phyloP scores from a whole-genome alignment of 1,140 invertebrate genomes.

The Drosophila equinoxialis region DNA sequence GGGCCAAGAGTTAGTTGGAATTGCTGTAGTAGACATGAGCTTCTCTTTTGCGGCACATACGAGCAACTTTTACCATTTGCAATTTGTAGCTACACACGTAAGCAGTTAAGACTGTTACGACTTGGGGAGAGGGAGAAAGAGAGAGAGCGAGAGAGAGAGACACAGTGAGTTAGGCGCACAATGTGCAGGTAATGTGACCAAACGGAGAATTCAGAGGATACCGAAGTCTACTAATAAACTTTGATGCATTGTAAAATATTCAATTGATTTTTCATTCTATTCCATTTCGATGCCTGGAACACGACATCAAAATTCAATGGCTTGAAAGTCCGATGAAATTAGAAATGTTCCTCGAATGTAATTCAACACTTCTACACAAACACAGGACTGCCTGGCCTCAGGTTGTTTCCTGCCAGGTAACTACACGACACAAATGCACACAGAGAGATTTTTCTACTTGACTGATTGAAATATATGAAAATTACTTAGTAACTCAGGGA shows the following conservation, averaged over 20 bases:
- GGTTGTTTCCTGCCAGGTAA: not conserved
- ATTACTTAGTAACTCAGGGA: too few relatives aligned
- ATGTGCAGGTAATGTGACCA: slow-evolving; percentile 35
- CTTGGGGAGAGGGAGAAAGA: slow-evolving; percentile 1
- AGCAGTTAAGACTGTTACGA: slow-evolving; percentile 56
- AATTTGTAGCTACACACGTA: slow-evolving; percentile 65
- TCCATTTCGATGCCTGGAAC: slow-evolving; percentile 24
- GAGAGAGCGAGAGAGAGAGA: not conserved
- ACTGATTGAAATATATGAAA: too few relatives aligned
- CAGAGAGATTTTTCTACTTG: not conserved
- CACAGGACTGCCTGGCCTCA: not conserved
- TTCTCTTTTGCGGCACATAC: slow-evolving; percentile 37
- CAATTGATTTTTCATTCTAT: slow-evolving; percentile 34
- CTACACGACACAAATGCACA: not conserved
- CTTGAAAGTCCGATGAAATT: slow-evolving; percentile 46
- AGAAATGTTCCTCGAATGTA: slow-evolving; percentile 35
- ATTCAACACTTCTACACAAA: slow-evolving; percentile 23
- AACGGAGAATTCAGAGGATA: slow-evolving; percentile 24
- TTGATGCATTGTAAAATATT: slow-evolving; percentile 34
- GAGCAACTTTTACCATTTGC: slow-evolving; percentile 51
- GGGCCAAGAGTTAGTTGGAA: slow-evolving; percentile 49
- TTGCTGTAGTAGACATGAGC: slow-evolving; percentile 31
- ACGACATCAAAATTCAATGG: slow-evolving; percentile 57
- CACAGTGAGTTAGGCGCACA: not conserved
- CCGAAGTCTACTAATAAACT: slow-evolving; percentile 35